Percentiles rank a stretch among this genome's conserved stretches.
phyloP scores from a whole-genome alignment of 2,113 vertebrate species.

The Mormyrus iriodes region DNA sequence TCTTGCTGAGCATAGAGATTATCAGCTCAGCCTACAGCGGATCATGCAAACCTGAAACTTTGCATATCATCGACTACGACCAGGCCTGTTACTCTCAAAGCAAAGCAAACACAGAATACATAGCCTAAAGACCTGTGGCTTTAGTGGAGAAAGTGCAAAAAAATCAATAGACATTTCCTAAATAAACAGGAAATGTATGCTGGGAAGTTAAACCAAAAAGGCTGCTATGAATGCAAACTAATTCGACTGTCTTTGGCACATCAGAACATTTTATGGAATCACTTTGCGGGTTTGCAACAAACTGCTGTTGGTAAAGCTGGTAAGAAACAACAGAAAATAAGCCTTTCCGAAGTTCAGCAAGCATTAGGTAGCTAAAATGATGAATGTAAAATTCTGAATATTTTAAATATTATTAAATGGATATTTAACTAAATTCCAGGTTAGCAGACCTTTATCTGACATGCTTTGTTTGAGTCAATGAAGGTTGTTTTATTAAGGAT shows the following conservation, averaged over 20 bases:
- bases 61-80: background rate
- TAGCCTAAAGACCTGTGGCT: background rate
- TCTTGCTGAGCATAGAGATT: background rate
- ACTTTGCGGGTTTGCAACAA: background rate
- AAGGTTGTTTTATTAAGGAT: slow-evolving; percentile 22
- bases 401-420: slow-evolving; percentile 17
- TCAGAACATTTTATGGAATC: background rate
- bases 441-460: slow-evolving; percentile 18
- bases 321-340: background rate
- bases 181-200: background rate
- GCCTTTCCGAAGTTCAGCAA: background rate
- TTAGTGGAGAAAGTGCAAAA: background rate
- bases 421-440: background rate
- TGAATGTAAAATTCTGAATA: slow-evolving; percentile 7
- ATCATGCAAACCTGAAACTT: background rate
- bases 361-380: slow-evolving; percentile 11
- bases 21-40: background rate
- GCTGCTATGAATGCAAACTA: background rate
- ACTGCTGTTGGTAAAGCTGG: background rate
- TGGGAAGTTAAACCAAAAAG: background rate
- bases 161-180: background rate
- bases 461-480: slow-evolving; percentile 16
- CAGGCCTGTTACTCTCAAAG: background rate
- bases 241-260: background rate
- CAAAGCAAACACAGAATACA: background rate